These are phyloP conservation scores for Ophioninae sp. DNA, from an alignment of 2,888 invertebrate genomes.

Conservation along the genomic window DNA sequence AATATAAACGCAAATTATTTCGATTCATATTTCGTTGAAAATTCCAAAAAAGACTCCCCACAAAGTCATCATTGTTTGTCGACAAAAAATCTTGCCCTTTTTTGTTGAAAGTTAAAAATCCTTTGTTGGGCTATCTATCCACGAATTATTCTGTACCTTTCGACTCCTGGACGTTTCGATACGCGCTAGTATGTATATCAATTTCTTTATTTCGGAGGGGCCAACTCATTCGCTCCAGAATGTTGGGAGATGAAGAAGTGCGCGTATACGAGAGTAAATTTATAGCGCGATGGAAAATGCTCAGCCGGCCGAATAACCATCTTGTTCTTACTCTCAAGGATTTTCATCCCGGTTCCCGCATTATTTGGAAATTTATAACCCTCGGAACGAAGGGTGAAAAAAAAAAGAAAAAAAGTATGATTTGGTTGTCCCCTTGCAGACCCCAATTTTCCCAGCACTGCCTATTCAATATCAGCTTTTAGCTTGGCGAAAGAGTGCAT, in stretches of 20 bases:
- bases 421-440: conserved; percentile 61
- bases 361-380: conserved; percentile 75
- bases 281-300: conserved; percentile 27
- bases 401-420: conserved; percentile 42
- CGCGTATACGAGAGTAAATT: conserved; percentile 2
- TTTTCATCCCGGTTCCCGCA: conserved; percentile 54
- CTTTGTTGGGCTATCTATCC: no score
- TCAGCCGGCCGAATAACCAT: conserved; percentile 4
- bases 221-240: conserved; percentile 8
- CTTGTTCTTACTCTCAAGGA: conserved; percentile 21
- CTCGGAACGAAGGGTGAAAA: conserved; percentile 66
- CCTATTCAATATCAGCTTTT: conserved; percentile 67
- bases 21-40: no score
- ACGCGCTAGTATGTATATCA: neutral
- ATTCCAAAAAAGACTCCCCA: no score
- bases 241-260: conserved; percentile 16
- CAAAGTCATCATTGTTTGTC: no score
- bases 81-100: no score
- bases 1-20: no score
- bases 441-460: conserved; percentile 55
- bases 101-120: no score
- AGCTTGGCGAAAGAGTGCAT: conserved; percentile 14
- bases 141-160: neutral
- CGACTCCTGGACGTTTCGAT: neutral
- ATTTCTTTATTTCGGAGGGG: neutral